Evolutionary conservation across 30 jellyfish, hydroid and myxozoan genomes (phyloP).

Genomic region (Pelagia noctiluca): DNA sequence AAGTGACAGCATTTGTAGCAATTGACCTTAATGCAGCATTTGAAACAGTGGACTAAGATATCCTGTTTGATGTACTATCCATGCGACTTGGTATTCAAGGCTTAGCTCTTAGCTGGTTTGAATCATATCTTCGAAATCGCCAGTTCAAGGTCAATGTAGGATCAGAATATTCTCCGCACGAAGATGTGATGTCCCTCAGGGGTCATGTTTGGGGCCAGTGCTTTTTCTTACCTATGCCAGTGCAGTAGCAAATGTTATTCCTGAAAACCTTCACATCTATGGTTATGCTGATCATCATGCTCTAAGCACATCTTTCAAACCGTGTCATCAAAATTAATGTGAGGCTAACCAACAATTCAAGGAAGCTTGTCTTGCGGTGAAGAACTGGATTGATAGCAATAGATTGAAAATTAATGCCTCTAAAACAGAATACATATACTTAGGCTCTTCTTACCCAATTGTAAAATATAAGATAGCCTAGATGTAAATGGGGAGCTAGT

Average conservation of each 20-base stretch:
- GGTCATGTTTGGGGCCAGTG: constrained; percentile 64
- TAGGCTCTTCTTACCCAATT: constrained; percentile 51
- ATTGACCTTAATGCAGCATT: constrained; percentile 31
- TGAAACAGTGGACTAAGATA: too few species aligned
- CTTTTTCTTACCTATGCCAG: constrained; percentile 55
- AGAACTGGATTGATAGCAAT: constrained; percentile 64
- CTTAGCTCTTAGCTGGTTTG: constrained; percentile 48
- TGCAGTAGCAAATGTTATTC: constrained; percentile 53
- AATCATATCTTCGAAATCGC: constrained; percentile 39
- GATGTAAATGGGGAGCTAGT: constrained; percentile 47
- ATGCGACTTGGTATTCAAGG: constrained; percentile 3
- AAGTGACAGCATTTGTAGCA: constrained; percentile 48
- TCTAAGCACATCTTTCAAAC: constrained; percentile 63
- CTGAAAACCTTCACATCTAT: constrained; percentile 56
- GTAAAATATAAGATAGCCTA: constrained; percentile 40
- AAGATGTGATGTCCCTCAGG: constrained; percentile 54
- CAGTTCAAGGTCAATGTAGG: constrained; percentile 53
- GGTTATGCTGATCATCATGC: too few species aligned
- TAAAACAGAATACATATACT: constrained; percentile 60
- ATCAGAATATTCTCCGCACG: constrained; percentile 30
- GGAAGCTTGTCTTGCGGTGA: constrained; percentile 57
- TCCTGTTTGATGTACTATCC: too few species aligned
- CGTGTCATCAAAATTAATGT: constrained; percentile 41
- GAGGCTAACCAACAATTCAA: constrained; percentile 46
- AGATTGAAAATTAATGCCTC: constrained; percentile 55